Conservation (phyloP, 2,113 vertebrate species). For the Oreotrochilus melanogaster region DNA sequence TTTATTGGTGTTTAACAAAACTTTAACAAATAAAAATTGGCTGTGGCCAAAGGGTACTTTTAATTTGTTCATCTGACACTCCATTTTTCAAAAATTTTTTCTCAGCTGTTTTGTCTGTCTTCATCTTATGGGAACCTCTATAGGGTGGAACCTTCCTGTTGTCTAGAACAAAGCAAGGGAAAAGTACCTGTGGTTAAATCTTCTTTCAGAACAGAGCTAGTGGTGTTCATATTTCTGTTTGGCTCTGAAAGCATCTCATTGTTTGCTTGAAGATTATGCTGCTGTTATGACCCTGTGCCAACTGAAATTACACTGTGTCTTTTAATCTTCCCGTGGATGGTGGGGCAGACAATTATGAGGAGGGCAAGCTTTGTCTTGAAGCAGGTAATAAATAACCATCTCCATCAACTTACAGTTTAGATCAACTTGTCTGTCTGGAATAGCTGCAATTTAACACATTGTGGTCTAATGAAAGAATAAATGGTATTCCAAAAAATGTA, state of each 20-base stretch:
- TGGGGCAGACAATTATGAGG: slow-evolving; percentile 30
- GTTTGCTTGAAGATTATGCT: neutral
- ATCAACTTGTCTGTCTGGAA: slow-evolving; percentile 67
- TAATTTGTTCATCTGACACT: neutral
- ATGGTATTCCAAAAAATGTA: neutral
- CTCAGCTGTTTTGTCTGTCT: neutral
- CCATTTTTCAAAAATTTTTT: neutral
- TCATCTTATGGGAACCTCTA: slow-evolving; percentile 2
- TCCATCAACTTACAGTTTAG: slow-evolving; percentile 39
- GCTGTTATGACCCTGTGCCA: slow-evolving; percentile 26
- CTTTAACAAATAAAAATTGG: neutral
- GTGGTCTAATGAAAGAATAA: slow-evolving; percentile 34
- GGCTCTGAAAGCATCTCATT: neutral
- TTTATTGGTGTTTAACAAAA: neutral
- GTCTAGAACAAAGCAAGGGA: slow-evolving; percentile 20
- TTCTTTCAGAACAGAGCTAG: neutral
- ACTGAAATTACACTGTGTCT: slow-evolving; percentile 16
- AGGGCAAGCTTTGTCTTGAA: slow-evolving; percentile 69
- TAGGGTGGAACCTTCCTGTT: neutral
- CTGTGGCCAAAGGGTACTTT: neutral
- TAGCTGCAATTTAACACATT: slow-evolving; percentile 33
- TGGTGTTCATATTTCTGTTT: neutral
- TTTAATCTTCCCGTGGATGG: slow-evolving; percentile 51
- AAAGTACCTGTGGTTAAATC: slow-evolving; percentile 30
- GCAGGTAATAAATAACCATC: slow-evolving; percentile 50